phyloP scores from a whole-genome alignment of 2,797 vertebrate genomes.

The Manis javanica region DNA sequence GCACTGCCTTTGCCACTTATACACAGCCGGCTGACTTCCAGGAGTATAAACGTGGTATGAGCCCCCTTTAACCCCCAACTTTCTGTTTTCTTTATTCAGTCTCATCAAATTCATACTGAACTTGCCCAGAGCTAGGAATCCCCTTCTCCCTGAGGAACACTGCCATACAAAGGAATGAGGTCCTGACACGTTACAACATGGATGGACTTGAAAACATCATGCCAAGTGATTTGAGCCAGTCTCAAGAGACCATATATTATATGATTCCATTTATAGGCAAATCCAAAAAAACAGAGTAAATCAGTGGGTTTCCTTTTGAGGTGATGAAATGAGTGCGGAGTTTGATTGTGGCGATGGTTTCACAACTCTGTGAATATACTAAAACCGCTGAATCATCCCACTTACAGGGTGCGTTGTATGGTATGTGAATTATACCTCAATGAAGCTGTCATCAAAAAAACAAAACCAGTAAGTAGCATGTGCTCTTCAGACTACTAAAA shows the following conservation, averaged over 20 bases:
- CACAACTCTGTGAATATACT: background rate
- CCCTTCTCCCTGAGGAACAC: too few species aligned
- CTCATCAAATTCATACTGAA: too few species aligned
- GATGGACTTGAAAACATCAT: background rate
- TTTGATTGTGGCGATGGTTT: background rate
- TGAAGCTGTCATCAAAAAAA: background rate
- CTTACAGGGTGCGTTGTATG: background rate
- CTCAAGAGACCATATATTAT: rapidly evolving
- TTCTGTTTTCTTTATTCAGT: too few species aligned
- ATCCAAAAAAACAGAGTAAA: background rate
- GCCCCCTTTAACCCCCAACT: too few species aligned
- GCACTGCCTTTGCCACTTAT: too few species aligned
- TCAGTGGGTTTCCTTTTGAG: rapidly evolving
- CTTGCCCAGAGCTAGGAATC: too few species aligned
- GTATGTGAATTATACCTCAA: background rate
- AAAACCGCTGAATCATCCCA: background rate
- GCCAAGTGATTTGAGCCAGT: background rate
- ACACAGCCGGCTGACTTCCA: too few species aligned
- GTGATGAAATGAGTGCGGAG: background rate
- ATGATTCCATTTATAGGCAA: rapidly evolving
- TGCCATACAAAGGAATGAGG: background rate
- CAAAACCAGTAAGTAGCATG: background rate
- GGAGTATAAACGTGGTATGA: too few species aligned
- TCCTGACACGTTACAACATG: rapidly evolving
- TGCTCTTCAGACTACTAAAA: background rate